Conservation (phyloP, 2,888 invertebrate genomes). For the Gymnocheta viridis region DNA sequence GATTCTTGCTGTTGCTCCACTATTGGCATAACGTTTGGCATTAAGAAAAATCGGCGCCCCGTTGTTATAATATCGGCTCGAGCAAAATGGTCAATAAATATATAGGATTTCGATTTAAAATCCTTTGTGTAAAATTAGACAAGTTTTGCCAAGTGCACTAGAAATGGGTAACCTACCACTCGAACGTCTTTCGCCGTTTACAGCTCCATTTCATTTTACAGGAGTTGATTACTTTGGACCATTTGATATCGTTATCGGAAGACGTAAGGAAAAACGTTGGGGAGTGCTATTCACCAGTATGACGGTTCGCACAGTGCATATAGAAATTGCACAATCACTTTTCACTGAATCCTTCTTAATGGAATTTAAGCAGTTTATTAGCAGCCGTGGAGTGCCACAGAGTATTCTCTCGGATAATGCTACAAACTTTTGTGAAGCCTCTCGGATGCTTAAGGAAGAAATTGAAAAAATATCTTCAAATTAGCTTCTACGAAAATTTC, state of each 20-base stretch:
- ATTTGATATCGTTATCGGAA: slow-evolving; percentile 38
- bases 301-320: slow-evolving; percentile 52
- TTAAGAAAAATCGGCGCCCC: too few relatives aligned
- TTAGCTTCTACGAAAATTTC: slow-evolving; percentile 43
- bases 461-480: slow-evolving; percentile 34
- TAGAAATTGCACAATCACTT: slow-evolving; percentile 50
- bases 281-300: slow-evolving; percentile 61
- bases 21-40: too few relatives aligned
- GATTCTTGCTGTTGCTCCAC: too few relatives aligned
- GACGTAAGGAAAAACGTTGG: slow-evolving; percentile 55
- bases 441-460: slow-evolving; percentile 14
- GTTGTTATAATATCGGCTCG: too few relatives aligned
- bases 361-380: slow-evolving; percentile 56
- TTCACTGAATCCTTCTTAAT: slow-evolving; percentile 63
- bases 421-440: slow-evolving; percentile 62
- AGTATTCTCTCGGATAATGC: slow-evolving; percentile 61
- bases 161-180: slow-evolving; percentile 58
- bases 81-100: too few relatives aligned
- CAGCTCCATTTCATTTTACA: slow-evolving; percentile 39
- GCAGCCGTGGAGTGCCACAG: slow-evolving; percentile 38
- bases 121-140: slow-evolving; percentile 30
- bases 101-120: too few relatives aligned
- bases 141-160: slow-evolving; percentile 19
- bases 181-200: too few relatives aligned
- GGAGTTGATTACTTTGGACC: slow-evolving; percentile 65